Percentiles rank a stretch among this genome's conserved stretches.
Evolutionary conservation across 2,797 vertebrate species (phyloP).

Genomic region (Pseudochromis fuscus): DNA sequence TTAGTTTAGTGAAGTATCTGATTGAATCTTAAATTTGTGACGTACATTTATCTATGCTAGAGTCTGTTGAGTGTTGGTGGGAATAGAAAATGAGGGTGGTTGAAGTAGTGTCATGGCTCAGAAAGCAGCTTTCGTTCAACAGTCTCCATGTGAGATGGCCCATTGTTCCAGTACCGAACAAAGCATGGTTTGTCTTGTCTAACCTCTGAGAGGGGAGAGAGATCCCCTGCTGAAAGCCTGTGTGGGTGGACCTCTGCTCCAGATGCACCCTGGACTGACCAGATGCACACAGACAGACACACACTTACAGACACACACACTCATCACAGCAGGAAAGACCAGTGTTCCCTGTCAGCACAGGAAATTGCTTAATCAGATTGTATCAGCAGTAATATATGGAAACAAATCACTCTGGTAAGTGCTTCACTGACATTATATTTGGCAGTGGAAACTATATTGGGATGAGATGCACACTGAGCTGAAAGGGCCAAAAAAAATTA

Average conservation of each 20-base stretch:
- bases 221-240: conserved; percentile 58
- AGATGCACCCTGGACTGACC: conserved; percentile 70
- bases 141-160: conserved; percentile 33
- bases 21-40: not conserved
- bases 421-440: conserved; percentile 51
- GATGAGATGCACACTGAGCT: conserved; percentile 28
- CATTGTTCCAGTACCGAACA: conserved; percentile 73
- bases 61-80: not conserved
- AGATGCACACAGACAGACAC: conserved; percentile 54
- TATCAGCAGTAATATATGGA: conserved; percentile 60
- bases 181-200: conserved; percentile 61
- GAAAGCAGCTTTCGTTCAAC: conserved; percentile 53
- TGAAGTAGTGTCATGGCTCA: conserved; percentile 4
- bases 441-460: conserved; percentile 46
- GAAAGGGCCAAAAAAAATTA: conserved; percentile 14
- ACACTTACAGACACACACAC: conserved; percentile 13
- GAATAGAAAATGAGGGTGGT: not conserved
- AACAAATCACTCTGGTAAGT: conserved; percentile 45
- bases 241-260: conserved; percentile 74
- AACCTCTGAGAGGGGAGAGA: conserved; percentile 41
- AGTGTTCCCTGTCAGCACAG: conserved; percentile 68
- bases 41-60: not conserved
- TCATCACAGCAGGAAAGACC: conserved; percentile 59
- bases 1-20: not conserved
- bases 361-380: conserved; percentile 75